Base-by-base conservation (phyloP, 2,888 invertebrate genomes). In the Abrostola triplasia region DNA sequence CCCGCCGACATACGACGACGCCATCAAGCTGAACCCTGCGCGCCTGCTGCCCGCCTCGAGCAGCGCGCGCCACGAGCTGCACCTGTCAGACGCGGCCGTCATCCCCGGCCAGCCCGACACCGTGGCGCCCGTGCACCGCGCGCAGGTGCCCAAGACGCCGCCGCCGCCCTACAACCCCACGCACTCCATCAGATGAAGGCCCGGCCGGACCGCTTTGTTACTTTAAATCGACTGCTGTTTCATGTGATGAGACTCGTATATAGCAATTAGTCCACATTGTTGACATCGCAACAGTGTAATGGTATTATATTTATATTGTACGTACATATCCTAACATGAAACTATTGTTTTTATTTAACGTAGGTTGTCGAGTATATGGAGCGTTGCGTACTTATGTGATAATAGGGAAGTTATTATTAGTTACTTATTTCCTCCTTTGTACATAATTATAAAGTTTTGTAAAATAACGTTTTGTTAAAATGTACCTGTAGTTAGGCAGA, bases 1-100 rank as follows among this genome's bases (percentile, higher is more conserved):
- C 64, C 96, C 96, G 67, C 97, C 97, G 0, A 96, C 96, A 13
- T 97, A 97, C 88, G 96, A 96, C 85, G 96, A 96, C 83, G 97
- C 97, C 52, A 96, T 97, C 82, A 96, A 96, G 87, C 90, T 97
- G 69, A 96, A 95, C 90, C 96, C 96, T 13, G 94, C 95, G 73
- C 92, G 95, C 48, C 89, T 96, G 66, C 87, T 95, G 61, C 91
- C 92, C 6, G 88, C 92, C 59, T 84, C 88, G 12, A 92, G 90
- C 83, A 90, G 90, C 79, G 82, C 88, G 37, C 87, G 88, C 10
- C 84, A 73, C 59, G 88, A 87, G 36, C 63, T 76, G 60, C 76
- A 76, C 62, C 63, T 79, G 9, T 54, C 80, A 10, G 89, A 88
- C 56, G 77, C 76, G 52, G 71, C 87, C 63, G 70, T 88, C 77